phyloP scores from a whole-genome alignment of 2,113 vertebrate species.

The Semnornis frantzii region DNA sequence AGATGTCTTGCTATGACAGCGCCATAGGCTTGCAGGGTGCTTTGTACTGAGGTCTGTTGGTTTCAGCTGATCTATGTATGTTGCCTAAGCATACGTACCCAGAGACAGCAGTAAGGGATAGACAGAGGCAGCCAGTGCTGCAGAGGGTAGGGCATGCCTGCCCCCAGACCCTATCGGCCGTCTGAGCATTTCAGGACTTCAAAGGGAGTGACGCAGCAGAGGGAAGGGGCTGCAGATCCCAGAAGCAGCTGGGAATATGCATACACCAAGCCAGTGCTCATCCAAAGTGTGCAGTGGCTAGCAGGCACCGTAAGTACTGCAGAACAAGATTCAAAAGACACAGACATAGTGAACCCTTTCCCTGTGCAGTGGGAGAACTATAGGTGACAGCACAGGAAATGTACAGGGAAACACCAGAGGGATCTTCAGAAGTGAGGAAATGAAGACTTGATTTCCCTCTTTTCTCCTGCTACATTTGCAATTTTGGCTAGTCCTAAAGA shows the following conservation, averaged over 20 bases:
- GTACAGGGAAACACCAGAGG: background rate
- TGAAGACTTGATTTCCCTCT: background rate
- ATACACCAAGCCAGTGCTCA: background rate
- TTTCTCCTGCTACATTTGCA: background rate
- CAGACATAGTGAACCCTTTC: background rate
- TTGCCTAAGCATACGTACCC: background rate
- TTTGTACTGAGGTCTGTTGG: background rate
- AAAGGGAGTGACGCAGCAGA: rapidly evolving
- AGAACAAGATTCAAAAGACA: background rate
- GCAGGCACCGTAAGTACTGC: background rate
- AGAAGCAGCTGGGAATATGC: background rate
- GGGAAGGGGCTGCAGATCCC: background rate
- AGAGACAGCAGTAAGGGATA: background rate
- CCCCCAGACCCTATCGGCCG: background rate
- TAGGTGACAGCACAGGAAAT: background rate
- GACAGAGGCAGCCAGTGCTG: rapidly evolving
- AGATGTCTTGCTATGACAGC: background rate
- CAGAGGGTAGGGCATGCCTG: background rate
- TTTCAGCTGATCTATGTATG: rapidly evolving
- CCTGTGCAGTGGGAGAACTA: rapidly evolving
- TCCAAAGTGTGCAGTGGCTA: background rate
- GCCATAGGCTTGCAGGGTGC: background rate
- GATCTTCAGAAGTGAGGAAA: background rate
- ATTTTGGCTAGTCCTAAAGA: background rate
- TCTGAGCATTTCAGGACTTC: background rate